Conservation (phyloP, 2,113 vertebrate genomes). For the Perca schrenkii region DNA sequence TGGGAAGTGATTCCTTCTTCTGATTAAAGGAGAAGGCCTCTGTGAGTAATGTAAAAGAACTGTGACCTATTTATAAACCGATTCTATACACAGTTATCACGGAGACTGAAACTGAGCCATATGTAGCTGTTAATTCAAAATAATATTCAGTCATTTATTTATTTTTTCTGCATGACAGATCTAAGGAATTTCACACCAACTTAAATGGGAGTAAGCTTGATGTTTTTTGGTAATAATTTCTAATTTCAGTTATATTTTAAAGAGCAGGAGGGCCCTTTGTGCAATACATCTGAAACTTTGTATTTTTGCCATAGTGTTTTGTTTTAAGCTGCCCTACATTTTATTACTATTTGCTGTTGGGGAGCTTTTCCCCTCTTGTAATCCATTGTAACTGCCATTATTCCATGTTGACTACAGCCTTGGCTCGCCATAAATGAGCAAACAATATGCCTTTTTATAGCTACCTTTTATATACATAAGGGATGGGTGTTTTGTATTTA, state of each 20-base stretch:
- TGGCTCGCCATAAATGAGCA: neutral
- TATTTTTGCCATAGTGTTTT: neutral
- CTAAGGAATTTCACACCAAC: neutral
- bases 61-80: slow-evolving; percentile 6
- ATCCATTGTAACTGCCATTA: neutral
- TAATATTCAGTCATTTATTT: neutral
- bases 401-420: neutral
- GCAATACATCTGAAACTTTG: neutral
- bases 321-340: neutral
- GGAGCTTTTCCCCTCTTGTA: neutral
- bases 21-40: neutral
- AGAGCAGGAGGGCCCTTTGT: neutral
- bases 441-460: neutral
- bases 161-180: neutral
- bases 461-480: neutral
- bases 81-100: neutral
- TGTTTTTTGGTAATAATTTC: neutral
- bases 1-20: neutral
- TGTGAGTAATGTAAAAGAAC: slow-evolving; percentile 6
- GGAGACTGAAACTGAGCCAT: neutral
- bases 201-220: neutral
- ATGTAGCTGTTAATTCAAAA: slow-evolving; percentile 3
- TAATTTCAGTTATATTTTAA: neutral
- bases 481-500: slow-evolving; percentile 3
- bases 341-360: neutral